These are phyloP conservation scores for Caracal caracal DNA, from an alignment of 2,113 vertebrate species.

Conservation along the genomic window DNA sequence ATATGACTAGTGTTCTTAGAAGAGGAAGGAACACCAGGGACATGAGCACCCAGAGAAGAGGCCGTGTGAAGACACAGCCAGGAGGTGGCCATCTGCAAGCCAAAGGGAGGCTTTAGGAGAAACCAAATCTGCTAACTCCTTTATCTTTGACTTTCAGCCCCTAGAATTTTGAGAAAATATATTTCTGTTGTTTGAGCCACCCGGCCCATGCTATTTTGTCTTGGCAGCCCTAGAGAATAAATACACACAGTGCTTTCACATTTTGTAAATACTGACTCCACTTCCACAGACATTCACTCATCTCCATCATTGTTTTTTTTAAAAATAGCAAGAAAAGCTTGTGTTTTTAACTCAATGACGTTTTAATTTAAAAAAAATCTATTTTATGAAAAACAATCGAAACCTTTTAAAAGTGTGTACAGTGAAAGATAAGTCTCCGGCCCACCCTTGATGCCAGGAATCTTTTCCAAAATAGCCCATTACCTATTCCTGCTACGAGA, in stretches of 20 bases:
- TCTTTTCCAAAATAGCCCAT: neutral
- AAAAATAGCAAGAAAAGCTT: neutral
- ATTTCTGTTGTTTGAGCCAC: neutral
- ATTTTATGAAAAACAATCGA: constrained; percentile 15
- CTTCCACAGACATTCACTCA: neutral
- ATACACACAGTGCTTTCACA: neutral
- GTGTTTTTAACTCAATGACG: neutral
- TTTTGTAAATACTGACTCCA: neutral
- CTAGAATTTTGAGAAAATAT: neutral
- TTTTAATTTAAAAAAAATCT: neutral
- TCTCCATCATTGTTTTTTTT: neutral
- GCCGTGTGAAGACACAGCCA: neutral
- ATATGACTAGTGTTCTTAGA: neutral
- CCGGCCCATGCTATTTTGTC: neutral
- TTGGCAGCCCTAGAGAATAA: neutral
- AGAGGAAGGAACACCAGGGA: neutral
- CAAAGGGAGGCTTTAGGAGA: neutral
- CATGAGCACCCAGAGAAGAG: neutral
- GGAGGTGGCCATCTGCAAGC: neutral
- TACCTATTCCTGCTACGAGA: neutral
- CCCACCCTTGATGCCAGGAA: neutral
- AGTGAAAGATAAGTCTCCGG: neutral
- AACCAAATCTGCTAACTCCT: neutral
- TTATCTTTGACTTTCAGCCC: neutral
- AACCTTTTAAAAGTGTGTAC: neutral